Base-by-base conservation (phyloP, 2,797 vertebrate genomes). In the Prionace glauca region DNA sequence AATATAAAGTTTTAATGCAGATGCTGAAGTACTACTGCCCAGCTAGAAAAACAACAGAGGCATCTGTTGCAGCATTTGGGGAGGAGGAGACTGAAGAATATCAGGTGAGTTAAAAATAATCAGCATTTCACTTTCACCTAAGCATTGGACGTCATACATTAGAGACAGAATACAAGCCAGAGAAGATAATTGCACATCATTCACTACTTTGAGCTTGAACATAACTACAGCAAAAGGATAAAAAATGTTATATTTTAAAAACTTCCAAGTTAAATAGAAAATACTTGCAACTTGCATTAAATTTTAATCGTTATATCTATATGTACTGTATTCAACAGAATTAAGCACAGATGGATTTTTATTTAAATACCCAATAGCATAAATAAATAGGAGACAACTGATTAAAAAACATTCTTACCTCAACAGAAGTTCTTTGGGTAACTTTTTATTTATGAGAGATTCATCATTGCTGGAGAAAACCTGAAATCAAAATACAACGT, bases 401-500 rank as follows among this genome's bases (percentile, higher is more conserved):
- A 56, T 65, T n/a, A 26, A 74, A 62, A 74, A 45, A 0, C 67
- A 24, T n/a, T 96, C 97, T 98, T 98, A 99, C 99, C 99, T 98
- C 97, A 99, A 97, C 86, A 99, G 98, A 96, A 99, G 99, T 97
- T 99, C 99, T 98, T 99, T 99, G 96, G 99, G 99, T 96, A 99
- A 98, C 97, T 99, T 99, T 97, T 98, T 99, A 98, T 99, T 99
- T 97, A 99, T 99, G 96, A 98, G 98, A 96, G 98, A 99, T 97
- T 99, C 99, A 97, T 99, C 99, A 90, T 97, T 99, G 98, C 97
- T 99, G 97, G 98, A 98, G 98, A 99, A 99, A 97, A 99, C 98
- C 99, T 99, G 97, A 84, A 88, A 81, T 26, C 56, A 96, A 95
- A 96, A 96, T 18, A 90, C 92, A 96, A 96, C 96, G n/a, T 91